These are phyloP conservation scores for Eulemur mongoz DNA, from an alignment of 2,797 vertebrate species.

Conservation along the genomic window DNA sequence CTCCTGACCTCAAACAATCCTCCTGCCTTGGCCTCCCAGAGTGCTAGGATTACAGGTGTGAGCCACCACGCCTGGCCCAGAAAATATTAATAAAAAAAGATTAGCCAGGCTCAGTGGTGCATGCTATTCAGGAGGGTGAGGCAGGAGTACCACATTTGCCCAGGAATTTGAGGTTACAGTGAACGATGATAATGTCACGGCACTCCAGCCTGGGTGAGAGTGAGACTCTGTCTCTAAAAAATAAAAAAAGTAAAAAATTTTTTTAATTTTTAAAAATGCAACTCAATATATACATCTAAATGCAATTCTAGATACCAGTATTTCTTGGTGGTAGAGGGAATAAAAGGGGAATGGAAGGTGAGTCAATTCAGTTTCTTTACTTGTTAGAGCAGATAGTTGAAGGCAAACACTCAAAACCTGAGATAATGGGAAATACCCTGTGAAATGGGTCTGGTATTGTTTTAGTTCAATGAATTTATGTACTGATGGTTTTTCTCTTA, in stretches of 20 bases:
- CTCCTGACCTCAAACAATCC: too few relatives aligned
- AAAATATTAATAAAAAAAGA: too few relatives aligned
- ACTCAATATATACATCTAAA: neutral
- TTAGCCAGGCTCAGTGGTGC: too few relatives aligned
- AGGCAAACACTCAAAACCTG: neutral
- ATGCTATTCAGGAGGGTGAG: too few relatives aligned
- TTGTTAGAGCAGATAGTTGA: neutral
- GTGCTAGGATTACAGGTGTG: too few relatives aligned
- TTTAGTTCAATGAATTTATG: constrained; percentile 23
- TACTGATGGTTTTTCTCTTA: neutral
- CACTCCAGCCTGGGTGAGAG: neutral
- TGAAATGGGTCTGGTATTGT: neutral
- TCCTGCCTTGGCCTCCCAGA: too few relatives aligned
- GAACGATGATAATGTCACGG: too few relatives aligned
- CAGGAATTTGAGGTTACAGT: too few relatives aligned
- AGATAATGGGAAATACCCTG: neutral
- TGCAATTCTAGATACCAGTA: neutral
- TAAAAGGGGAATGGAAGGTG: neutral
- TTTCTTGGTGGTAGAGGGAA: constrained; percentile 19
- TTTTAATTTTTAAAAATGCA: neutral
- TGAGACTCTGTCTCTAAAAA: neutral
- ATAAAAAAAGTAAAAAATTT: too few relatives aligned
- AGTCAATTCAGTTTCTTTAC: neutral
- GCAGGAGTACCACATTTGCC: too few relatives aligned
- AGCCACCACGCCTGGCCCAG: too few relatives aligned